phyloP scores from a whole-genome alignment of 2,888 invertebrate species.

The Villa cingulata region DNA sequence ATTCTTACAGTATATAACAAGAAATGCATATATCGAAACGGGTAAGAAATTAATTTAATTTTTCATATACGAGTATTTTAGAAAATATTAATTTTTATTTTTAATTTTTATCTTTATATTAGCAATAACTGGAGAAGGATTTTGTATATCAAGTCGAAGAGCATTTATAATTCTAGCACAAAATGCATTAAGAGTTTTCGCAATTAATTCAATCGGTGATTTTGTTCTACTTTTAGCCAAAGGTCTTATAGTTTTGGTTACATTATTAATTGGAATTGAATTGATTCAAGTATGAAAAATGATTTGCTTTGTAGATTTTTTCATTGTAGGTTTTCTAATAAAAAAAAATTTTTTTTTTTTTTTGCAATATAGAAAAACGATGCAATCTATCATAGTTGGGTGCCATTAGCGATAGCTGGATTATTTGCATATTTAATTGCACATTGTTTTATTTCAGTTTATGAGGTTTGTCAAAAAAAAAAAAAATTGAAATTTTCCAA shows the following conservation, averaged over 20 bases:
- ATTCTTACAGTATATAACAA: constrained; percentile 48
- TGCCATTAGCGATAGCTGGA: constrained; percentile 47
- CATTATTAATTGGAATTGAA: constrained; percentile 46
- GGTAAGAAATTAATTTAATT: constrained; percentile 29
- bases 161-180: constrained; percentile 47
- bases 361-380: constrained; percentile 37
- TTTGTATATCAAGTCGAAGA: constrained; percentile 47
- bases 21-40: constrained; percentile 60
- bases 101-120: constrained; percentile 17
- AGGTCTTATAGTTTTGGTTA: constrained; percentile 47
- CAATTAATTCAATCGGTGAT: constrained; percentile 62
- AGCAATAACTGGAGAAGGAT: constrained; percentile 53
- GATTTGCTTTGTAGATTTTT: neutral
- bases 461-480: constrained; percentile 47
- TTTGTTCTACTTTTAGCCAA: constrained; percentile 57
- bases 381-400: constrained; percentile 45
- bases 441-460: constrained; percentile 58
- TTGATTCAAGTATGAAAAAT: constrained; percentile 40
- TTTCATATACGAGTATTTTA: too few species aligned
- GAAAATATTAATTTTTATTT: neutral
- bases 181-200: constrained; percentile 51
- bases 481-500: too few species aligned
- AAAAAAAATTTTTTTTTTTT: neutral
- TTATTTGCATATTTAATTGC: constrained; percentile 55
- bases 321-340: neutral